Evolutionary conservation across 2,797 vertebrate species (phyloP).

Genomic region (Spinus pinus): DNA sequence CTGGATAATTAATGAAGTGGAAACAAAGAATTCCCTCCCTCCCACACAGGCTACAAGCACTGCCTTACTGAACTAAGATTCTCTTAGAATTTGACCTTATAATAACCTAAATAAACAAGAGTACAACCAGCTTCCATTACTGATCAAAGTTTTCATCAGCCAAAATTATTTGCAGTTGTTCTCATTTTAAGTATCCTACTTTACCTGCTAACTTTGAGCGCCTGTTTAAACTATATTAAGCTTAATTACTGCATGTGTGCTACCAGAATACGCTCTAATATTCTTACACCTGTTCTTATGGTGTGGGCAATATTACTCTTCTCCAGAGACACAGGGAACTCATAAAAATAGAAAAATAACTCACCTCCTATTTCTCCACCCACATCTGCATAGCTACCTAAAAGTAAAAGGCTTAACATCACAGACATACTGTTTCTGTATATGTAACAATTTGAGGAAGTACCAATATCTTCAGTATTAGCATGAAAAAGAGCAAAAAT

Average conservation of each 20-base stretch:
- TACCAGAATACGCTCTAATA: background rate
- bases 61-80: background rate
- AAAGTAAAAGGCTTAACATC: background rate
- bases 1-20: background rate
- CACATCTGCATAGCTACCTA: background rate
- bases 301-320: background rate
- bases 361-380: background rate
- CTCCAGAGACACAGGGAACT: background rate
- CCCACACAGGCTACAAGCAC: background rate
- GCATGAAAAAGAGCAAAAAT: background rate
- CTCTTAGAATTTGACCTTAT: background rate
- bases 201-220: background rate
- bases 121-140: background rate
- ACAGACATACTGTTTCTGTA: background rate
- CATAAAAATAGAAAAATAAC: background rate
- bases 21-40: background rate
- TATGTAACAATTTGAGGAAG: background rate
- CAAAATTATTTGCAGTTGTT: background rate
- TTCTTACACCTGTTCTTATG: background rate
- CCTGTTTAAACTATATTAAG: background rate
- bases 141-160: background rate
- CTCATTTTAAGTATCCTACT: background rate
- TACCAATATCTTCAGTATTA: background rate
- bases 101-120: background rate
- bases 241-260: background rate